Conservation (phyloP, 2,888 invertebrate genomes). For the Piscicola geometra region DNA sequence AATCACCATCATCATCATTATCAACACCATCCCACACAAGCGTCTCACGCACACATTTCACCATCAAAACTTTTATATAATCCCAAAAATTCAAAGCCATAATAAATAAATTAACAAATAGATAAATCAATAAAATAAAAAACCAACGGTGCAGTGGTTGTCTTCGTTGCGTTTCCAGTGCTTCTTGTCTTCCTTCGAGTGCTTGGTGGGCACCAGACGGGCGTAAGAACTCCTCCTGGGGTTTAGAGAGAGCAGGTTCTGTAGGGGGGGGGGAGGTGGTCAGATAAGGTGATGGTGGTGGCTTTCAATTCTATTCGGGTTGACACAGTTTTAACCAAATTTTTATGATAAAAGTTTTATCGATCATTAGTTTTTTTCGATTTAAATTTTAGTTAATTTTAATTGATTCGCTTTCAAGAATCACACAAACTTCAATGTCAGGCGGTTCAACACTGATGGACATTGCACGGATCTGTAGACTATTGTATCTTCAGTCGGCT, state of each 20-base stretch:
- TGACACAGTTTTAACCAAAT: too few relatives aligned
- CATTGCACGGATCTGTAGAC: neutral
- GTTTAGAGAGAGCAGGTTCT: conserved; percentile 82
- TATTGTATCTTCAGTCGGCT: too few relatives aligned
- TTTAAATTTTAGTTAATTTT: too few relatives aligned
- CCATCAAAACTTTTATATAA: too few relatives aligned
- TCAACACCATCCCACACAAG: neutral
- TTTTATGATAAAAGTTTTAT: too few relatives aligned
- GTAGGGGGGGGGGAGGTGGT: conserved; percentile 43
- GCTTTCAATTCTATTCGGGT: neutral
- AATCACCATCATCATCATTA: neutral
- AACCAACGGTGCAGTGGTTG: conserved; percentile 76
- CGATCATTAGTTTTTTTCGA: too few relatives aligned
- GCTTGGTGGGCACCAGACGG: conserved; percentile 73
- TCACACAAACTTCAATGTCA: conserved; percentile 10
- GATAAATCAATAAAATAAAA: too few relatives aligned
- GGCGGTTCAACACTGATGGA: neutral
- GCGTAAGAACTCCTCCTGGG: conserved; percentile 74
- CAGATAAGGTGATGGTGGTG: neutral
- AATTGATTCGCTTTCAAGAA: too few relatives aligned
- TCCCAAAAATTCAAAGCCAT: too few relatives aligned
- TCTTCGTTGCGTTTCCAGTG: conserved; percentile 91
- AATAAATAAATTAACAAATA: too few relatives aligned
- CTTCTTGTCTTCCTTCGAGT: conserved; percentile 79
- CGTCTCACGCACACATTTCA: too few relatives aligned